Percentiles rank a stretch among this genome's conserved stretches.
Evolutionary conservation across 2,888 invertebrate genomes (phyloP).

Genomic region (Epistrophella euchroma): DNA sequence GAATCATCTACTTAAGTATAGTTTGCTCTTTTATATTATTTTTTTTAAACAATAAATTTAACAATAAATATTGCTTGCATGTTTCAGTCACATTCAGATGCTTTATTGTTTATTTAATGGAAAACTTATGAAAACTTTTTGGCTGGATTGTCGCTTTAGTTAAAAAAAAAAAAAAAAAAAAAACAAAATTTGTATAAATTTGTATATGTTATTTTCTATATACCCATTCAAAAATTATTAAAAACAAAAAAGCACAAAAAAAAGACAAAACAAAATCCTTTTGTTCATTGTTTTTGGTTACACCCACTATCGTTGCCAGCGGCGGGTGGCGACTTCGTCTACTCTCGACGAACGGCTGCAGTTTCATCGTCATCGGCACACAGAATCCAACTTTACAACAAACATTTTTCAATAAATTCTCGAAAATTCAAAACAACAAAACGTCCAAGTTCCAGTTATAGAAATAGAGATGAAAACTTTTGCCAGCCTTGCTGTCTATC

Average conservation of each 20-base stretch:
- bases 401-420: conserved; percentile 72
- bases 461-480: conserved; percentile 45
- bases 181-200: conserved; percentile 11
- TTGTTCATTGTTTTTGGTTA: conserved; percentile 56
- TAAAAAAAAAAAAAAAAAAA: background rate
- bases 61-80: conserved; percentile 42
- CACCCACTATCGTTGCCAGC: conserved; percentile 7
- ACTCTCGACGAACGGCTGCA: background rate
- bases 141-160: conserved; percentile 53
- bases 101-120: conserved; percentile 50
- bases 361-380: background rate
- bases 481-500: conserved; percentile 21
- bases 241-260: conserved; percentile 10
- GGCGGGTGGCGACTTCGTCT: background rate
- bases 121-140: conserved; percentile 65
- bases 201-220: background rate
- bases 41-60: conserved; percentile 32
- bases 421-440: conserved; percentile 63
- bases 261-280: conserved; percentile 40
- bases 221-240: conserved; percentile 34
- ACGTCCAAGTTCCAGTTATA: conserved; percentile 61
- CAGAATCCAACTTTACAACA: conserved; percentile 52
- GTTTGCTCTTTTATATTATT: background rate
- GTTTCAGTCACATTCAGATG: conserved; percentile 59
- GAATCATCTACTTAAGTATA: background rate